These are phyloP conservation scores for Heteronetta atricapilla DNA, from an alignment of 2,113 vertebrate species.

Conservation along the genomic window DNA sequence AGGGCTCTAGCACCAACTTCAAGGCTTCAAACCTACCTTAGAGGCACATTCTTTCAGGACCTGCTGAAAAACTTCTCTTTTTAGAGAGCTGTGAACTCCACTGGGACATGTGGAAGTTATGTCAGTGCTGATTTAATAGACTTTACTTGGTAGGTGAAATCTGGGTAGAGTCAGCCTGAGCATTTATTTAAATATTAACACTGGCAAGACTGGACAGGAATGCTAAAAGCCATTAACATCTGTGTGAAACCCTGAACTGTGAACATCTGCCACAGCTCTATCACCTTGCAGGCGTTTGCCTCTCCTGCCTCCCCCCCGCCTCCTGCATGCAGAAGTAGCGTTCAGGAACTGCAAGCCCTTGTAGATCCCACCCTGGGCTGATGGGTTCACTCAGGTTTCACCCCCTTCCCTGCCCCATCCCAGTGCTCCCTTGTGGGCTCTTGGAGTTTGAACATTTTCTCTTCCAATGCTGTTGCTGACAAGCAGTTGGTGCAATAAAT, in stretches of 20 bases:
- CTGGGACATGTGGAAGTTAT: not conserved
- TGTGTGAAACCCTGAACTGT: not conserved
- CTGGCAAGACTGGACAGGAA: not conserved
- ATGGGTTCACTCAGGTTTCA: not conserved
- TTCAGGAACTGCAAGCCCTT: not conserved
- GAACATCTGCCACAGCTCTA: not conserved
- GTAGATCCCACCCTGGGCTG: not conserved
- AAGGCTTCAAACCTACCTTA: not conserved
- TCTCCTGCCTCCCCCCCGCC: too few species aligned
- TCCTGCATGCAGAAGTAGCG: not conserved
- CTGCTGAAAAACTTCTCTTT: not conserved
- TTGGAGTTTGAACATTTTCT: not conserved
- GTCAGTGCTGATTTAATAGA: not conserved
- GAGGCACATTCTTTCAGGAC: not conserved
- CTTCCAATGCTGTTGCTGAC: not conserved
- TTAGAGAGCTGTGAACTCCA: not conserved
- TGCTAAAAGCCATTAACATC: not conserved
- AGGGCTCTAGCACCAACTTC: not conserved
- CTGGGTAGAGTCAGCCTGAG: not conserved
- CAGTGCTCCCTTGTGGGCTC: not conserved
- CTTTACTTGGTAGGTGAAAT: not conserved
- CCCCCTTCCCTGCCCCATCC: not conserved
- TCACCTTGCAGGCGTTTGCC: not conserved
- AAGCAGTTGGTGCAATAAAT: not conserved
- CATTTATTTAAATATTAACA: not conserved